Evolutionary conservation across 2,797 vertebrate species (phyloP), one percentile per base, ranked within the genome.

Genomic region (Semaprochilodus insignis): DNA sequence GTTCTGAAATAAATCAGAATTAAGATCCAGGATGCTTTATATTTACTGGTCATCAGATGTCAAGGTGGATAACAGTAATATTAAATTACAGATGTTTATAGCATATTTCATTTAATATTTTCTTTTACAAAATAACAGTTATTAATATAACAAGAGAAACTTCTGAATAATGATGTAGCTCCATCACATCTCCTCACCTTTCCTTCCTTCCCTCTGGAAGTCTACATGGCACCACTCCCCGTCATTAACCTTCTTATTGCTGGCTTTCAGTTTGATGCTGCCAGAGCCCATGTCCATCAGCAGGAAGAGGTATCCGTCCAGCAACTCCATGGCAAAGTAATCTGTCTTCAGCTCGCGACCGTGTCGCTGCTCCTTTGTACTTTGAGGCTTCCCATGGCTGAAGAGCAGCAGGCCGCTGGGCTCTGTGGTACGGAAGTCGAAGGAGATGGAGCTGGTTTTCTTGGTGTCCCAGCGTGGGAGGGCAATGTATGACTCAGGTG

Each of bases 201-300:
- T 97, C 80, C 96, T 94, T 0, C 97, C 97, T 7, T 99, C 97
- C 54, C 97, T 93, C 89, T 99, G 97, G 91, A 99, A 97, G 88
- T 98, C 97, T 86, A 98, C 97, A 1, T 98, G 97, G 84, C 97
- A 97, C 97, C 97, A 98, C 62, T 99, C 97, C 0, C 97, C 97
- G 0, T 98, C 97, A 0, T 97, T 99, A 85, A 98, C 97, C 91
- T 99, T 99, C 92, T 97, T 97, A 91, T 95, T 97, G 89, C 96
- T 97, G 60, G 97, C 96, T 86, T 96, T 95, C 81, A 99, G 93
- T 90, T 96, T 97, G 87, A 97, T 95, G 89, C 96, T 96, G 0
- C 97, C 97, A 0, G 96, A 96, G 78, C 97, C 97, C 97, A 98
- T 97, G 93, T 97, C 97, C 85, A 98, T 96, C 80, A 98, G 94